phyloP scores from a whole-genome alignment of 2,888 invertebrate genomes.

The Uropetala carovei region DNA sequence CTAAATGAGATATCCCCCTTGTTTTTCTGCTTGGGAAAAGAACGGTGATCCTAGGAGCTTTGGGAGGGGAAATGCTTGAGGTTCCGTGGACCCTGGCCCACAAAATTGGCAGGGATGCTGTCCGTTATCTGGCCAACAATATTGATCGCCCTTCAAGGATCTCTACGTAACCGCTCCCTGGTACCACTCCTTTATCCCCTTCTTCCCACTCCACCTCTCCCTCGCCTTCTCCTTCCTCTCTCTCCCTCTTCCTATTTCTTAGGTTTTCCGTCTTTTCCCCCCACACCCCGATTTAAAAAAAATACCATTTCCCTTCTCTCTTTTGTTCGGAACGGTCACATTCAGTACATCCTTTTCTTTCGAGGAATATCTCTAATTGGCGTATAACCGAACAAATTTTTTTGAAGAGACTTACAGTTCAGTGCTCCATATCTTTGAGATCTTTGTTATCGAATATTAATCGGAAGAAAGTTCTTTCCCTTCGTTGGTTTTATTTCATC shows the following conservation, averaged over 20 bases:
- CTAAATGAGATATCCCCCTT: neutral
- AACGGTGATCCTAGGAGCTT: constrained; percentile 9
- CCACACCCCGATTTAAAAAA: no score
- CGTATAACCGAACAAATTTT: neutral
- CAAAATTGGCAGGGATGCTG: constrained; percentile 27
- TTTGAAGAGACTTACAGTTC: neutral
- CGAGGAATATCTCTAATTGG: neutral
- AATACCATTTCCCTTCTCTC: neutral
- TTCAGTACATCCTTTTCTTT: no score
- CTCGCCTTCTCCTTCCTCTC: neutral
- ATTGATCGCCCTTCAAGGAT: constrained; percentile 49
- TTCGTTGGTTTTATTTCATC: no score
- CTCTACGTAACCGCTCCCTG: neutral
- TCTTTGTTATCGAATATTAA: no score
- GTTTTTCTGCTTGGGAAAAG: neutral
- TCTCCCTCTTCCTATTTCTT: constrained; percentile 1
- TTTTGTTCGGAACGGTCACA: neutral
- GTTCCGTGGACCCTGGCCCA: constrained; percentile 27
- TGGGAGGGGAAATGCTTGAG: neutral
- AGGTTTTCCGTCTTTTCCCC: neutral
- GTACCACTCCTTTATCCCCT: neutral
- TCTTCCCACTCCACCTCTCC: neutral
- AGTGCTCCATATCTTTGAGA: neutral
- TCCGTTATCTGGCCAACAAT: constrained; percentile 53
- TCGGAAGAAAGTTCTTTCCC: no score